Percentiles rank a stretch among this genome's conserved stretches.
phyloP scores from a whole-genome alignment of 2,797 vertebrate species.

The Holocentrus rufus region DNA sequence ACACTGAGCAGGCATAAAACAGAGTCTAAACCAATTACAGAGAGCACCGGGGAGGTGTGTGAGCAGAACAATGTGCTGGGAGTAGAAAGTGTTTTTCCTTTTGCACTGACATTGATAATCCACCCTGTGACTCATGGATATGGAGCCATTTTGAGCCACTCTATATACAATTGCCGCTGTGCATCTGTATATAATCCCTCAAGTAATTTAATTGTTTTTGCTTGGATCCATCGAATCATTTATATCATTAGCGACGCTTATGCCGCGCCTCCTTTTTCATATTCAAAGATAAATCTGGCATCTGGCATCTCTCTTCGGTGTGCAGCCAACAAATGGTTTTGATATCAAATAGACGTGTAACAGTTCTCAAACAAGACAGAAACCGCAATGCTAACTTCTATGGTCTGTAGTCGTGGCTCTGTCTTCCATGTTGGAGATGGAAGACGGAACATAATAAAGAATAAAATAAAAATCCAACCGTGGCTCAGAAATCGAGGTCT shows the following conservation, averaged over 20 bases:
- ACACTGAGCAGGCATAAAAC: conserved; percentile 50
- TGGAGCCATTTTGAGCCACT: conserved; percentile 29
- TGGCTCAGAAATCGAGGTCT: too few species aligned
- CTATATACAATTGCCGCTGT: conserved; percentile 1
- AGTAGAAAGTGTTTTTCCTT: conserved; percentile 17
- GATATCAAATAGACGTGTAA: too few species aligned
- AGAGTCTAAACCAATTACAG: conserved; percentile 55
- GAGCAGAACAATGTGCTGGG: not conserved
- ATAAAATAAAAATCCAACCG: too few species aligned
- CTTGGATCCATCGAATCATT: not conserved
- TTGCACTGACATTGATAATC: conserved; percentile 15
- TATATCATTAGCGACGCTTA: not conserved
- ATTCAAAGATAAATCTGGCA: not conserved
- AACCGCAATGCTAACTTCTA: too few species aligned
- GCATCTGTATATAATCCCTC: not conserved
- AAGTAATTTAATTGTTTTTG: not conserved
- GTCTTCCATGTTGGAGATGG: too few species aligned
- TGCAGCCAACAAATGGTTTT: not conserved
- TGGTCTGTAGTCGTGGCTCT: too few species aligned
- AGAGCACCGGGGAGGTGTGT: conserved; percentile 13
- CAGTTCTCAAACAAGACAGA: too few species aligned
- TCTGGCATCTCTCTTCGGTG: not conserved
- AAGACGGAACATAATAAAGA: too few species aligned
- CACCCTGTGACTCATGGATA: conserved; percentile 1
- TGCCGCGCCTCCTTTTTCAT: not conserved